phyloP scores from a whole-genome alignment of 2,113 vertebrate species.

The Zapus hudsonius region DNA sequence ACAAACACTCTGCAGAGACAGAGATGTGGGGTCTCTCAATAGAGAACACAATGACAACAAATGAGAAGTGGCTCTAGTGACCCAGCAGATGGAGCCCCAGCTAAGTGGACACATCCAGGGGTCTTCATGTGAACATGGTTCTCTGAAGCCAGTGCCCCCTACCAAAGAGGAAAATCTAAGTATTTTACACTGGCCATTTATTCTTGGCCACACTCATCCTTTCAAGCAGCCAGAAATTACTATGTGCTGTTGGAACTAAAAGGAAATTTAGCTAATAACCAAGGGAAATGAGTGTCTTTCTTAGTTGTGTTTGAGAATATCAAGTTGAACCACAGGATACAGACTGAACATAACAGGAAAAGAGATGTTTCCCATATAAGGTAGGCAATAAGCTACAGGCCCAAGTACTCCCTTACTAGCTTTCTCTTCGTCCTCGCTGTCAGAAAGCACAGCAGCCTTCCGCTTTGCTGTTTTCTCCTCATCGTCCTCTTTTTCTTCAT shows the following conservation, averaged over 20 bases:
- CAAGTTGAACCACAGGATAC: neutral
- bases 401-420: conserved; percentile 83
- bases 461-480: conserved; percentile 91
- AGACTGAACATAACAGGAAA: neutral
- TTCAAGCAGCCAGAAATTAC: neutral
- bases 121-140: neutral
- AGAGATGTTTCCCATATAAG: neutral
- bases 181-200: neutral
- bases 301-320: conserved; percentile 4
- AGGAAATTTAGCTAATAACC: conserved; percentile 4
- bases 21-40: neutral
- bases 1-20: neutral
- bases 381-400: neutral
- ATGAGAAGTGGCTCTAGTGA: neutral
- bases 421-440: conserved; percentile 95
- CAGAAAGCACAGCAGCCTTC: conserved; percentile 94
- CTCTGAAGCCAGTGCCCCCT: conserved; percentile 6
- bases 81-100: neutral
- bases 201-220: neutral
- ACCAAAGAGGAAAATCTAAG: neutral
- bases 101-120: neutral
- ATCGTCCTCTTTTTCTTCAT: conserved; percentile 87
- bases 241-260: neutral
- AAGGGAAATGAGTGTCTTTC: neutral
- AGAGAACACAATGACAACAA: neutral